These are phyloP conservation scores for Cantharis lateralis DNA, from an alignment of 2,888 invertebrate species.

Conservation along the genomic window DNA sequence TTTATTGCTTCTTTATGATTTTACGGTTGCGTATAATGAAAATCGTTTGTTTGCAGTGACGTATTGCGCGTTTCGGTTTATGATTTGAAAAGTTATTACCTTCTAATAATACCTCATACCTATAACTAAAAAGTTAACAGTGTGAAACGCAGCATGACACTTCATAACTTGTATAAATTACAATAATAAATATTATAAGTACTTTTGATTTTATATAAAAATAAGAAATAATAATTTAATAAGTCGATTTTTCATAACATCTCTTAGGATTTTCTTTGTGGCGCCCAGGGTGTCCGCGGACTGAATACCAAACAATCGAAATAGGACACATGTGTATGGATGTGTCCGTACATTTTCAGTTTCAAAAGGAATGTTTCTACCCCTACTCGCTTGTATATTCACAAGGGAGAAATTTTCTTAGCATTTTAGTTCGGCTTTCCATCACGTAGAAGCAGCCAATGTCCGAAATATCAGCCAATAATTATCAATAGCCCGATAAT, in stretches of 20 bases:
- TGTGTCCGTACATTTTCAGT: slow-evolving; percentile 55
- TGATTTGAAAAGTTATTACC: not conserved
- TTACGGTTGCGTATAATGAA: not conserved
- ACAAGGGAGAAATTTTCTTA: slow-evolving; percentile 57
- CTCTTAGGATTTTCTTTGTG: slow-evolving; percentile 33
- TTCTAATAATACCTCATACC: not conserved
- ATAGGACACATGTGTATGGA: slow-evolving; percentile 52
- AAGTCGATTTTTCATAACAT: slow-evolving; percentile 25
- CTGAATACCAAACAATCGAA: slow-evolving; percentile 45
- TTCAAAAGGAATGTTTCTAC: slow-evolving; percentile 54
- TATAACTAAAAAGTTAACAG: not conserved
- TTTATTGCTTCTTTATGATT: not conserved
- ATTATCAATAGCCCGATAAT: not conserved
- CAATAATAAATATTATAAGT: not conserved
- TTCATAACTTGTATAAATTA: not conserved
- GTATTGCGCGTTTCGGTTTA: not conserved
- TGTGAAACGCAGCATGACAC: not conserved
- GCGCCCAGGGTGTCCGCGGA: slow-evolving; percentile 40
- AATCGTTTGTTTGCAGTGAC: not conserved
- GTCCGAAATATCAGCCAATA: not conserved
- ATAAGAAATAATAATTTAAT: slow-evolving; percentile 18
- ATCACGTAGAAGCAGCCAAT: slow-evolving; percentile 34
- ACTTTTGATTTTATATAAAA: not conserved
- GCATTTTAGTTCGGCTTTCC: slow-evolving; percentile 44
- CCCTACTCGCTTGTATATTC: slow-evolving; percentile 55